phyloP scores from a whole-genome alignment of 2,888 invertebrate genomes.

The Platypus cylindrus region DNA sequence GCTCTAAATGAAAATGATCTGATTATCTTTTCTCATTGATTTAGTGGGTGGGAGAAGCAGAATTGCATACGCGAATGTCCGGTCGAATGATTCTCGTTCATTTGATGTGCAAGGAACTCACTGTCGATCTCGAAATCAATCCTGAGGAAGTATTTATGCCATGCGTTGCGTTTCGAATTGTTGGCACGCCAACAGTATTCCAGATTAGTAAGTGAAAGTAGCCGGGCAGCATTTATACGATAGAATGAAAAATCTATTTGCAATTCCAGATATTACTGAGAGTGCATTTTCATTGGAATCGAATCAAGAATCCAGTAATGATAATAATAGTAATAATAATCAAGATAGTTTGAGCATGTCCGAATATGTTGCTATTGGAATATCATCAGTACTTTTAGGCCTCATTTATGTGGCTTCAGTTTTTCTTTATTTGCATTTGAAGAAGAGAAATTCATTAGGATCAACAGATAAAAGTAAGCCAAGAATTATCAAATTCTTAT shows the following conservation, averaged over 20 bases:
- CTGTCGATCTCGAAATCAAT: constrained; percentile 26
- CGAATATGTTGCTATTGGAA: constrained; percentile 74
- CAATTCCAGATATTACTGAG: constrained; percentile 59
- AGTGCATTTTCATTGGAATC: constrained; percentile 61
- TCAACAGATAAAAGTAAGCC: constrained; percentile 24
- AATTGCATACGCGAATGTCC: constrained; percentile 61
- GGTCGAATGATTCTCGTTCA: constrained; percentile 71
- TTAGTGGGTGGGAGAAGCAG: constrained; percentile 77
- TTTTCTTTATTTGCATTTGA: constrained; percentile 66
- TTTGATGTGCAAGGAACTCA: constrained; percentile 63
- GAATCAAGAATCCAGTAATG: no score
- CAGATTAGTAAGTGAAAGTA: constrained; percentile 25
- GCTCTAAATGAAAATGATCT: not conserved
- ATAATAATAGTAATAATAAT: no score
- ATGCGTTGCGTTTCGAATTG: constrained; percentile 75
- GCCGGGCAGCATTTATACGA: not conserved
- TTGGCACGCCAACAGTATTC: constrained; percentile 57
- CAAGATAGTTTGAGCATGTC: constrained; percentile 51
- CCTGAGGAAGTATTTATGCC: constrained; percentile 60
- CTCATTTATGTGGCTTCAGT: constrained; percentile 78
- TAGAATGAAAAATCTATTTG: constrained; percentile 1
- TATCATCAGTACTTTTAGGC: constrained; percentile 73
- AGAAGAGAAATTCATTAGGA: constrained; percentile 42
- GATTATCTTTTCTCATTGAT: constrained; percentile 16
- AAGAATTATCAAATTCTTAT: constrained; percentile 3